Evolutionary conservation across 1,140 invertebrate genomes (phyloP).

Genomic region (Goniozus legneri): DNA sequence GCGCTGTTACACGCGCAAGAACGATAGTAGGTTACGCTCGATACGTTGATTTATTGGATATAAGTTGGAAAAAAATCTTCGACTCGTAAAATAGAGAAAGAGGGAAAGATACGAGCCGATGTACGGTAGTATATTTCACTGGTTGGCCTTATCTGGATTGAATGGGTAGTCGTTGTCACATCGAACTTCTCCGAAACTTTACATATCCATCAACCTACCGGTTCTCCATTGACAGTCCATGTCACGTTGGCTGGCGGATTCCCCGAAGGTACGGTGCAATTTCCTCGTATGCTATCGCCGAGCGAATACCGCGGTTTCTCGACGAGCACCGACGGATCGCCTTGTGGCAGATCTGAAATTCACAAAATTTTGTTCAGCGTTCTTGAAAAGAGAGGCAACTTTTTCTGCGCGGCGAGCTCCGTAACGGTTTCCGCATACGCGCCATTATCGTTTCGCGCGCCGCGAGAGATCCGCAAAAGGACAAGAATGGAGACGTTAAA

Average conservation of each 20-base stretch:
- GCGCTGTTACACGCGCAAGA: too few species aligned
- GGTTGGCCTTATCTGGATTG: too few species aligned
- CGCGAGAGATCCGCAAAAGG: too few species aligned
- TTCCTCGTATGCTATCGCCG: slow-evolving; percentile 69
- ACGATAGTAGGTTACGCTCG: too few species aligned
- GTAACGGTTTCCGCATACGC: neutral
- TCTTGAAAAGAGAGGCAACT: neutral
- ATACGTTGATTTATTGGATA: neutral
- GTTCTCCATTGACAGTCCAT: slow-evolving; percentile 74
- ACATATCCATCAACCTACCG: slow-evolving; percentile 56
- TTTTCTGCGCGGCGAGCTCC: neutral
- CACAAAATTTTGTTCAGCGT: neutral
- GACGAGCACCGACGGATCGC: slow-evolving; percentile 63
- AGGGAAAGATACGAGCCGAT: too few species aligned
- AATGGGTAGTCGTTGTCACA: too few species aligned
- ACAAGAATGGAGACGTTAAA: neutral
- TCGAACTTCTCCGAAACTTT: neutral
- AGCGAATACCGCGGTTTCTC: slow-evolving; percentile 70
- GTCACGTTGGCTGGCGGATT: slow-evolving; percentile 76
- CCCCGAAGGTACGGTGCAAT: slow-evolving; percentile 70
- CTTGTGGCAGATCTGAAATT: slow-evolving; percentile 65
- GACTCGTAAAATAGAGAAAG: too few species aligned
- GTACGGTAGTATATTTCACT: too few species aligned
- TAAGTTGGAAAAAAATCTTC: neutral
- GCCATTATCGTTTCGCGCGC: too few species aligned